A percentile compares a stretch with the other conserved stretches of the same genome.
phyloP scores from a whole-genome alignment of 2,113 vertebrate genomes.

The Aspidoscelis tigris region DNA sequence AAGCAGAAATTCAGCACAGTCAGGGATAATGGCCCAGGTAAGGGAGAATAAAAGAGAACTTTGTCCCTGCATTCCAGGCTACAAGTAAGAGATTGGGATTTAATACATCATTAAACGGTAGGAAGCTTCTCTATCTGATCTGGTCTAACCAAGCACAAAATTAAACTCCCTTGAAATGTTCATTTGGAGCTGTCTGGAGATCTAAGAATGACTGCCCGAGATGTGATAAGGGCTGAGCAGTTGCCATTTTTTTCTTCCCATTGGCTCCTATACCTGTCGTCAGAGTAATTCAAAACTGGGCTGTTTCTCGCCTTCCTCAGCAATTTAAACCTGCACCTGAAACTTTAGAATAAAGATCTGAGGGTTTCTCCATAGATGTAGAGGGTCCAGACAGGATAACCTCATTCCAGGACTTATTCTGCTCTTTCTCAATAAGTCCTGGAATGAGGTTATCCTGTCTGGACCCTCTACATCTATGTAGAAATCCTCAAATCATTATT shows the following conservation, averaged over 20 bases:
- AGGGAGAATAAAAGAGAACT: neutral
- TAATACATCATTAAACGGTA: neutral
- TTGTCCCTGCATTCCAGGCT: neutral
- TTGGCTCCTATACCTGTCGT: neutral
- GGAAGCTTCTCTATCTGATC: neutral
- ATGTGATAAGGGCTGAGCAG: neutral
- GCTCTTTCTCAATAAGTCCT: no score
- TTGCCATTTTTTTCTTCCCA: neutral
- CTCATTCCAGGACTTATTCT: no score
- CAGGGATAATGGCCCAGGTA: neutral
- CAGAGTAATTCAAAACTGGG: neutral
- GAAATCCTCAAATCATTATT: no score
- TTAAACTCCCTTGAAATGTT: conserved; percentile 25
- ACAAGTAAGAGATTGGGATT: neutral
- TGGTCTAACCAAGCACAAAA: neutral
- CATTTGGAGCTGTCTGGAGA: neutral
- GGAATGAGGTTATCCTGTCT: no score
- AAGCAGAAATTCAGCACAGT: neutral
- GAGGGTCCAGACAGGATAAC: neutral
- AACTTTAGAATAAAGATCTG: no score
- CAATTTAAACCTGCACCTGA: neutral
- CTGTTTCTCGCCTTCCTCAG: neutral
- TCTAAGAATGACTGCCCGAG: neutral
- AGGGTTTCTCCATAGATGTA: neutral
- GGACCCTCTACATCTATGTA: no score